Base-by-base conservation (phyloP, 2,888 invertebrate species). In the Deladenus siricidicola region DNA sequence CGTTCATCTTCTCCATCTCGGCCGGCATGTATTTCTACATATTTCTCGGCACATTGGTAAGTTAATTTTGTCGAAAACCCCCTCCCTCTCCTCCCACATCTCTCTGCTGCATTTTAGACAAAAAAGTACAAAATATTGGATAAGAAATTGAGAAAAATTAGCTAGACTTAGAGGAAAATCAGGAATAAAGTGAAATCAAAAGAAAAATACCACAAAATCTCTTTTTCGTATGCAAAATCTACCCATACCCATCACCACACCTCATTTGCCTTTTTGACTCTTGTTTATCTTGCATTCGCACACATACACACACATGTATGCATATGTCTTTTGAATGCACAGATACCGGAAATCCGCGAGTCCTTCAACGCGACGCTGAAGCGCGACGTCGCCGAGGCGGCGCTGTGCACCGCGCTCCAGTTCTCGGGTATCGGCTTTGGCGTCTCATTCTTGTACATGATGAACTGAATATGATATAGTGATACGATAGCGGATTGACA, bases 1-100 rank as follows among this genome's bases (percentile, higher is more conserved):
- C 68, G 28, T 71, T 72, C 55, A 72, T 76, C 23, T 76, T 76
- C 50, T 70, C 72, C 34, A 60, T 76, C n/a, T 73, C 73, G 1
- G 68, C 70, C 8, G 76, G 76, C 50, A 76, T 76, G 76, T 76
- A 76, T 60, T 65, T 74, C 58, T 76, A 76, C 57, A 76, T 76
- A n/a, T 75, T 75, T 53, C 63, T 75, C 21, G 75, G 75, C 47
- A 75, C 75, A 8, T 62, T 75, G 60, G 75, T 75, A n/a, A n/a
- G n/a, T n/a, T n/a, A n/a, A n/a, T n/a, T n/a, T n/a, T n/a, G n/a
- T n/a, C n/a, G n/a, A n/a, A n/a, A n/a, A n/a, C n/a, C n/a, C n/a
- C n/a, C n/a, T n/a, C n/a, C n/a, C n/a, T n/a, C n/a, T n/a, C n/a
- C n/a, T n/a, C n/a, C n/a, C n/a, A n/a, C n/a, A n/a, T n/a, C n/a